Percentiles rank a stretch among this genome's conserved stretches.
These are phyloP conservation scores for Hippocampus kuda DNA, from an alignment of 2,797 vertebrate genomes.

Conservation along the genomic window DNA sequence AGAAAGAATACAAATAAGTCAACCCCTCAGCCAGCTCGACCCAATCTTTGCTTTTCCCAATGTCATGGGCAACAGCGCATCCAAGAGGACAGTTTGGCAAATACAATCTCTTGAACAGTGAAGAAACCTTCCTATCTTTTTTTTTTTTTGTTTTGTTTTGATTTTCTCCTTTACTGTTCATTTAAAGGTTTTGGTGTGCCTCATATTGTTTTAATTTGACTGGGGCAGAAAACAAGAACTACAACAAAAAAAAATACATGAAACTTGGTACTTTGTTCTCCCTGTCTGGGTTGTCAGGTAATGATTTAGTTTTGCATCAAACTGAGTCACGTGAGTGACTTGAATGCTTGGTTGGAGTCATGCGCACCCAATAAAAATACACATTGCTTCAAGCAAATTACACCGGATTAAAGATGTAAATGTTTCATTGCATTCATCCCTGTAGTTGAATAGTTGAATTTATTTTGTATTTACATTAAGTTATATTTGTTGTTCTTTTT, in stretches of 20 bases:
- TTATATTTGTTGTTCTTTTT: slow-evolving; percentile 48
- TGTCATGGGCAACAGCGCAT: slow-evolving; percentile 43
- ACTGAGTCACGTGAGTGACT: slow-evolving; percentile 37
- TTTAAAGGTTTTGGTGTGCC: slow-evolving; percentile 41
- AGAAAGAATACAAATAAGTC: slow-evolving; percentile 22
- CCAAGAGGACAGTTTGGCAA: slow-evolving; percentile 48
- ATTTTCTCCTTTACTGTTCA: slow-evolving; percentile 37
- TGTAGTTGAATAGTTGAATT: slow-evolving; percentile 51
- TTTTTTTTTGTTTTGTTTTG: slow-evolving; percentile 44
- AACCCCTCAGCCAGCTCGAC: slow-evolving; percentile 27
- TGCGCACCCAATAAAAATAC: slow-evolving; percentile 31
- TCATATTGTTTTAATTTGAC: slow-evolving; percentile 35
- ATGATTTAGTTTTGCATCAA: slow-evolving; percentile 32
- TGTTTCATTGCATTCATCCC: slow-evolving; percentile 34
- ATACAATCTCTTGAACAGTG: slow-evolving; percentile 44
- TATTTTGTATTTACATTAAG: slow-evolving; percentile 60
- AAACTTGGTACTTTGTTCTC: slow-evolving; percentile 50
- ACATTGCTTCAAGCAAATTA: slow-evolving; percentile 35
- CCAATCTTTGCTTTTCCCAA: slow-evolving; percentile 15
- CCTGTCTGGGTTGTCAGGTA: slow-evolving; percentile 28
- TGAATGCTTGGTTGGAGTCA: slow-evolving; percentile 43
- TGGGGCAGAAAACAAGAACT: slow-evolving; percentile 26
- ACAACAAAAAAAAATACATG: slow-evolving; percentile 36
- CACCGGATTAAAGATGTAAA: slow-evolving; percentile 50
- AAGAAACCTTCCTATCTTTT: slow-evolving; percentile 44